A percentile compares a stretch with the other conserved stretches of the same genome.
Conservation (phyloP, 2,113 vertebrate species). For the Protobothrops flavoviridis region DNA sequence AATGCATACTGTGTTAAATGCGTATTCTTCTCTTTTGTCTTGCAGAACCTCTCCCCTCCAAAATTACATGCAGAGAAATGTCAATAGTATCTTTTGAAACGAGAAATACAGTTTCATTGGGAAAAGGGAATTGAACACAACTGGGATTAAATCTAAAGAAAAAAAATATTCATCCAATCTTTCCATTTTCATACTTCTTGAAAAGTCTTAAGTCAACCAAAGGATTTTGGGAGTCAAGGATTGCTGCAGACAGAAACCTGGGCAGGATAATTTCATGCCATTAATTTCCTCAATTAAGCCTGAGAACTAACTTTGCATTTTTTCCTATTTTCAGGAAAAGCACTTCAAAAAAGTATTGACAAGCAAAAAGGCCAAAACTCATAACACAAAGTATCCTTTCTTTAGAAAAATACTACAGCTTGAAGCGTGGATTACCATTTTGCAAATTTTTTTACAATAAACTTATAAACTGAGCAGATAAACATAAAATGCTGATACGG, state of each 20-base stretch:
- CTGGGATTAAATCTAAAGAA: neutral
- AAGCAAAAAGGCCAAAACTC: neutral
- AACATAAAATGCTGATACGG: neutral
- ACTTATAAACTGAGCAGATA: neutral
- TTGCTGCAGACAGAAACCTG: neutral
- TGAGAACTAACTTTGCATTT: neutral
- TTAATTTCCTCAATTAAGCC: neutral
- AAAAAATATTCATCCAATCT: neutral
- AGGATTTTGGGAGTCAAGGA: neutral
- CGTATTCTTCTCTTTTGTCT: neutral
- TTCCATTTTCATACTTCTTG: neutral
- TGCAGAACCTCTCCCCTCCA: neutral
- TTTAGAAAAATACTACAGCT: neutral
- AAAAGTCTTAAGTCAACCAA: neutral
- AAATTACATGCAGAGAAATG: neutral
- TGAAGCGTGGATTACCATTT: neutral
- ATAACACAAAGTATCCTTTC: neutral
- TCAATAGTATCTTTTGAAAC: neutral
- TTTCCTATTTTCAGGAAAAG: slow-evolving; percentile 15
- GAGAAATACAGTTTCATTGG: neutral
- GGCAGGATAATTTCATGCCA: neutral
- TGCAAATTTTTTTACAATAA: neutral
- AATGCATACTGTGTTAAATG: neutral
- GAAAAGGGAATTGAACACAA: neutral
- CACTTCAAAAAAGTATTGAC: neutral